Percentiles rank a stretch among this genome's conserved stretches.
Conservation (phyloP, 2,113 vertebrate genomes). For the Mohoua ochrocephala region DNA sequence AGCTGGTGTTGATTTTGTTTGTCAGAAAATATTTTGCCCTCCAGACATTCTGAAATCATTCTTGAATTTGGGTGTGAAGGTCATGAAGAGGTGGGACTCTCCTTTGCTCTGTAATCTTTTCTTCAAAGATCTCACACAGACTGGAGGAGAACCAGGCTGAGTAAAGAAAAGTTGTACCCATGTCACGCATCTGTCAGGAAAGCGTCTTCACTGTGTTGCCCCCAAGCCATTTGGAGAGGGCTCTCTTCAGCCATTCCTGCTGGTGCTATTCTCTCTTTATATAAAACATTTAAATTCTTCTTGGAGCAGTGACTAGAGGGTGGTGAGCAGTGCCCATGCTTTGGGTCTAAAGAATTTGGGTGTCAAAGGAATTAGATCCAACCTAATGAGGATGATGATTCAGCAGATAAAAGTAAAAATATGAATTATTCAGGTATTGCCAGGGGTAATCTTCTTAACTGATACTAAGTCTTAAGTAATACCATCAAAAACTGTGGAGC, state of each 20-base stretch:
- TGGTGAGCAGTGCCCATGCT: neutral
- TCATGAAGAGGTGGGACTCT: neutral
- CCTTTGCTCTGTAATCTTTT: neutral
- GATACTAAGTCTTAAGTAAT: neutral
- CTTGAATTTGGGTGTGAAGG: neutral
- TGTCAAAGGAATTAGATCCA: neutral
- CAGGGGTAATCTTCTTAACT: neutral
- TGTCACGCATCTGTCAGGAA: neutral
- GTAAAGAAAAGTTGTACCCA: neutral
- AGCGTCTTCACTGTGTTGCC: neutral
- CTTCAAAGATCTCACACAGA: neutral
- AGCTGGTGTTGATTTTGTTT: neutral
- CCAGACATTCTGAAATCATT: neutral
- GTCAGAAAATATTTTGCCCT: constrained; percentile 15
- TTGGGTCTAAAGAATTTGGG: neutral
- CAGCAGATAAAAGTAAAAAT: neutral
- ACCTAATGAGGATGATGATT: neutral
- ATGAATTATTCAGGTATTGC: neutral
- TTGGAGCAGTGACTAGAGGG: neutral
- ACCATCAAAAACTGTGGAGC: neutral
- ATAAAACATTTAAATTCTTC: neutral
- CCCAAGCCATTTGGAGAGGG: neutral
- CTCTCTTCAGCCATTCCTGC: neutral
- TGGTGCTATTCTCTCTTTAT: neutral
- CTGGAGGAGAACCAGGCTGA: neutral